A percentile compares a stretch with the other conserved stretches of the same genome.
Evolutionary conservation across 2,113 vertebrate genomes (phyloP).

Genomic region (Forbesichthys agassizii): DNA sequence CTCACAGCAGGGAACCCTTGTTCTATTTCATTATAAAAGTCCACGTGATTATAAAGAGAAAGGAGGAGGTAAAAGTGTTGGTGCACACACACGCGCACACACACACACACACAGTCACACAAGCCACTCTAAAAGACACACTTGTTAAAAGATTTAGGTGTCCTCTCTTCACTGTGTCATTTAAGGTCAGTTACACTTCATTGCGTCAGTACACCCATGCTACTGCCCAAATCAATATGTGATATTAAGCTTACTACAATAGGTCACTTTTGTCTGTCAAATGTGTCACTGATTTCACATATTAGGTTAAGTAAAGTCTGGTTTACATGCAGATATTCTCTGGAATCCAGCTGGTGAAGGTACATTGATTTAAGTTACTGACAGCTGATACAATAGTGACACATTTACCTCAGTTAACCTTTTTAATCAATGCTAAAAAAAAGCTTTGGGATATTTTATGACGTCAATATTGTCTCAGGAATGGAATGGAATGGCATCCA

Average conservation of each 20-base stretch:
- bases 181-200: conserved; percentile 52
- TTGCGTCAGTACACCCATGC: conserved; percentile 25
- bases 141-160: conserved; percentile 43
- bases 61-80: background rate
- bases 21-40: conserved; percentile 1
- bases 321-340: conserved; percentile 23
- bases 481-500: no score
- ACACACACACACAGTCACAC: conserved; percentile 20
- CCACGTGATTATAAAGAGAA: background rate
- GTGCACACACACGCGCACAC: background rate
- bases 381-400: no score
- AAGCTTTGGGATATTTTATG: no score
- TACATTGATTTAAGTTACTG: background rate
- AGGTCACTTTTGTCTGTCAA: conserved; percentile 18
- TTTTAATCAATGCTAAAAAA: no score
- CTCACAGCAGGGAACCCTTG: background rate
- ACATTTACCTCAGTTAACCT: no score
- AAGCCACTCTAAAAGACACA: conserved; percentile 2
- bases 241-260: conserved; percentile 18
- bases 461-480: no score
- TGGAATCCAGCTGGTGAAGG: background rate
- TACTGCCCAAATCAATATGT: conserved; percentile 56
- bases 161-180: conserved; percentile 33
- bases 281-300: conserved; percentile 15
- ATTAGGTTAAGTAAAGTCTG: conserved; percentile 17